These are phyloP conservation scores for Campylomormyrus numenius DNA, from an alignment of 2,113 vertebrate genomes.

Conservation along the genomic window DNA sequence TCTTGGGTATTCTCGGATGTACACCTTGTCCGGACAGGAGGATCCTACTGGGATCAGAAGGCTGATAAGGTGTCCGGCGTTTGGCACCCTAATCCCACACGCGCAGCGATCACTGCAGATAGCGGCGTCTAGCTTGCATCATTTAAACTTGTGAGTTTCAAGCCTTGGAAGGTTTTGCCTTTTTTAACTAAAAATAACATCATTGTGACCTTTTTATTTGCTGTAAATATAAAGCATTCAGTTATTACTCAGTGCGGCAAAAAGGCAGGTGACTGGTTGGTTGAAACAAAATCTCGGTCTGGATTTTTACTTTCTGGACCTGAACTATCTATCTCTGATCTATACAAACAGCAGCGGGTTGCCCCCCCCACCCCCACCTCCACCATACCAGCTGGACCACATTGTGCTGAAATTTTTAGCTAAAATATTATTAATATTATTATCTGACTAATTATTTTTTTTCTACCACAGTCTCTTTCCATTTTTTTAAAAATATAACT, in stretches of 20 bases:
- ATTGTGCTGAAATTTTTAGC: not conserved
- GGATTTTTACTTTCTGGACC: not conserved
- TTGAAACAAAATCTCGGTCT: not conserved
- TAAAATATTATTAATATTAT: not conserved
- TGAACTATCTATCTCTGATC: not conserved
- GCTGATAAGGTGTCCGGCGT: not conserved
- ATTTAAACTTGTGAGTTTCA: not conserved
- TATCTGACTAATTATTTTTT: not conserved
- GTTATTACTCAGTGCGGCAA: not conserved
- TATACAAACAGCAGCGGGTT: not conserved
- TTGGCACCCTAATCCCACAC: not conserved
- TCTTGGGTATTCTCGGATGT: not conserved
- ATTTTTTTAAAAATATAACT: not conserved
- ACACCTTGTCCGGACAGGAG: not conserved
- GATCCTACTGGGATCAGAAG: not conserved
- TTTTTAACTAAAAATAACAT: not conserved
- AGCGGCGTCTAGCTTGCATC: not conserved
- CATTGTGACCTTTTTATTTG: not conserved
- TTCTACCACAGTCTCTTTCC: not conserved
- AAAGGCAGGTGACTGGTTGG: not conserved
- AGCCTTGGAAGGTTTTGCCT: not conserved
- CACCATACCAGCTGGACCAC: not conserved
- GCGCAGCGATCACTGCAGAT: not conserved
- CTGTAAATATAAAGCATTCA: not conserved
- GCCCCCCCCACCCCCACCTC: too few species aligned